Evolutionary conservation across 2,797 vertebrate genomes (phyloP).

Genomic region (Nannoperca australis): DNA sequence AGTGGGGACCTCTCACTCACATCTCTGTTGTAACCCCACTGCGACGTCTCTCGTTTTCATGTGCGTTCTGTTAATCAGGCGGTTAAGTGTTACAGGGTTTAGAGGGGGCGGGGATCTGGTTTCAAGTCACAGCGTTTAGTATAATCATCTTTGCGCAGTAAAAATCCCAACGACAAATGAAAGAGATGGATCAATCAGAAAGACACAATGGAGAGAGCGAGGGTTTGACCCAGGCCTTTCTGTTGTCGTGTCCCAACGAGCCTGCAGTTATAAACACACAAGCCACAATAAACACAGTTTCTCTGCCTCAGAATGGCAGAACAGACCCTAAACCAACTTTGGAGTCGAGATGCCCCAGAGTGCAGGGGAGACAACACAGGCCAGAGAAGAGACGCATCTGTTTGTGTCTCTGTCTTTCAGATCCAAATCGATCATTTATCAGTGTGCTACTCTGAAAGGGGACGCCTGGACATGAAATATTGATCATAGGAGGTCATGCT

Average conservation of each 20-base stretch:
- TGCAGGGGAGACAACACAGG: slow-evolving; percentile 44
- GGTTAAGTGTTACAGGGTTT: slow-evolving; percentile 39
- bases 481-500: slow-evolving; percentile 78
- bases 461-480: slow-evolving; percentile 81
- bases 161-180: slow-evolving; percentile 27
- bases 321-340: slow-evolving; percentile 47
- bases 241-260: neutral
- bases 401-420: slow-evolving; percentile 79
- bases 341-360: slow-evolving; percentile 39
- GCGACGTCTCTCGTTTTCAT: slow-evolving; percentile 59
- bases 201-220: neutral
- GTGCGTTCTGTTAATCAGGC: slow-evolving; percentile 59
- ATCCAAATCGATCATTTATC: slow-evolving; percentile 85
- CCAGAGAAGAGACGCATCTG: slow-evolving; percentile 77
- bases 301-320: slow-evolving; percentile 1
- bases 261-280: slow-evolving; percentile 3
- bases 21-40: slow-evolving; percentile 55
- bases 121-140: slow-evolving; percentile 42
- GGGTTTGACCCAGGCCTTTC: neutral
- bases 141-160: slow-evolving; percentile 36
- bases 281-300: slow-evolving; percentile 17
- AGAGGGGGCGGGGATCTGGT: slow-evolving; percentile 8
- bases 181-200: slow-evolving; percentile 13
- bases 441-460: slow-evolving; percentile 79
- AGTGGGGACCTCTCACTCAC: slow-evolving; percentile 61